Conservation (phyloP, 2,797 vertebrate genomes). For the Dendrocincla tyrannina region DNA sequence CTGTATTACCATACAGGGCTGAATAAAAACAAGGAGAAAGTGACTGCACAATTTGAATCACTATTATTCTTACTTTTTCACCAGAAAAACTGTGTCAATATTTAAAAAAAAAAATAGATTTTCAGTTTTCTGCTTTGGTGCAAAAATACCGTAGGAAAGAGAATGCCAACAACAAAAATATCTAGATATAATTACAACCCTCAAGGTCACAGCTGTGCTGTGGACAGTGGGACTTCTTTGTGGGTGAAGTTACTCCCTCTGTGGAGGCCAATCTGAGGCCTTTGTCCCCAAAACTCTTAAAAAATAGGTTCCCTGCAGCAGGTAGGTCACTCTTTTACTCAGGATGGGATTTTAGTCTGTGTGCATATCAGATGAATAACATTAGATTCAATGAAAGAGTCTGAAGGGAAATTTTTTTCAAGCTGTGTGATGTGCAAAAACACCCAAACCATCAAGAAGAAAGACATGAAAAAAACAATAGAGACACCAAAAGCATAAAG, state of each 20-base stretch:
- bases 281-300: not conserved
- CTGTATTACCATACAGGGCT: not conserved
- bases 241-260: not conserved
- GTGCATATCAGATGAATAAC: slow-evolving; percentile 21
- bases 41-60: not conserved
- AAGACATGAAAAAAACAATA: slow-evolving; percentile 43
- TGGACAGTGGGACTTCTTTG: not conserved
- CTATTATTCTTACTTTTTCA: not conserved
- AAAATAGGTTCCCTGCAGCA: not conserved
- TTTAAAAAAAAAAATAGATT: not conserved
- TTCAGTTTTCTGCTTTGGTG: not conserved
- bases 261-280: not conserved
- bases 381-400: slow-evolving; percentile 33
- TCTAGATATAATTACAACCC: not conserved
- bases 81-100: not conserved
- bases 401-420: slow-evolving; percentile 21
- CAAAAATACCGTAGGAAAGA: not conserved
- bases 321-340: not conserved
- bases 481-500: slow-evolving; percentile 28
- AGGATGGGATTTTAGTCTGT: not conserved
- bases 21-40: not conserved
- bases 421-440: slow-evolving; percentile 40
- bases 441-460: slow-evolving; percentile 32
- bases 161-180: not conserved
- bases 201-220: not conserved